phyloP scores from a whole-genome alignment of 2,113 vertebrate genomes.

The Asarcornis scutulata region DNA sequence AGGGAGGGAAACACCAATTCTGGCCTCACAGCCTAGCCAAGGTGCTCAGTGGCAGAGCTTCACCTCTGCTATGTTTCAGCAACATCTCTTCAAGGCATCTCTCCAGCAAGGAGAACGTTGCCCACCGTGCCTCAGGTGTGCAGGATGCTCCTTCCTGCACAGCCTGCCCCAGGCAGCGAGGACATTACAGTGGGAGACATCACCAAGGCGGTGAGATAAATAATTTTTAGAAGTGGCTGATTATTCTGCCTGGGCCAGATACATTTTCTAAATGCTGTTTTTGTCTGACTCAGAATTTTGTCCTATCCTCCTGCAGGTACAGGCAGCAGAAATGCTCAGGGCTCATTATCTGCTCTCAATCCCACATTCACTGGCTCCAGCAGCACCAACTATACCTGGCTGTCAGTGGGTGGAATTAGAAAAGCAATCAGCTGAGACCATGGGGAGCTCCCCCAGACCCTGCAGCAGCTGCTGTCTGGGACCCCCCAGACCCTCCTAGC shows the following conservation, averaged over 20 bases:
- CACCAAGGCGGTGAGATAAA: not conserved
- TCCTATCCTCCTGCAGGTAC: slow-evolving; percentile 46
- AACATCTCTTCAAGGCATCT: not conserved
- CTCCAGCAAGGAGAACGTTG: not conserved
- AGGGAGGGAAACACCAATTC: not conserved
- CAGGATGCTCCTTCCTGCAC: not conserved
- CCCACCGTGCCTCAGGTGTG: not conserved
- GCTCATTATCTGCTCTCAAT: slow-evolving; percentile 29
- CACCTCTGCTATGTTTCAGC: not conserved
- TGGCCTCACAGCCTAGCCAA: not conserved
- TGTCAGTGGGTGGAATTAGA: not conserved
- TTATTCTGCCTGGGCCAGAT: not conserved
- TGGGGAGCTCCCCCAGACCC: too few species aligned
- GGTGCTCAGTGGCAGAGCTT: not conserved
- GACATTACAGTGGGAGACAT: not conserved
- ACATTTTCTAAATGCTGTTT: not conserved
- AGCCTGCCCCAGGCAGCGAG: accelerated
- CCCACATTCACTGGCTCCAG: not conserved
- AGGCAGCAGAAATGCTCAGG: not conserved
- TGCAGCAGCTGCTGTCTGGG: too few species aligned
- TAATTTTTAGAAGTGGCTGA: not conserved
- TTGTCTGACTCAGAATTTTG: slow-evolving; percentile 41
- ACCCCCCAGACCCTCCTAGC: too few species aligned
- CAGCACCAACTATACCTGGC: not conserved
- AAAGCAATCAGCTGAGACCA: not conserved